Base-by-base conservation (phyloP, 2,888 invertebrate species). In the Nemotelus pantherinus region DNA sequence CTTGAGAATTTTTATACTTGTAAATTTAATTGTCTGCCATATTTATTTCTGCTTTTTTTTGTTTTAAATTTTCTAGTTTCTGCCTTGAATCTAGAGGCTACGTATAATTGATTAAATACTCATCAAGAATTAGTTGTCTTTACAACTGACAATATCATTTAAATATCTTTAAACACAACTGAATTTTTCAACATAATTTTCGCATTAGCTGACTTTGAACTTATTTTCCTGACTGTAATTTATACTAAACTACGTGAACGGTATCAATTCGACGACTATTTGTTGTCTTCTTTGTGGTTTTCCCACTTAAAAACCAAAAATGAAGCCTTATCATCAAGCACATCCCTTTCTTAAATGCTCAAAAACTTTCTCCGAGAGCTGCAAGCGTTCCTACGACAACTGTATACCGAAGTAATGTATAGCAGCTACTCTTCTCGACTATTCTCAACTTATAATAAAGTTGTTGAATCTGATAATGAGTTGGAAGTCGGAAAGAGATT, bases 381-480 rank as follows among this genome's bases (percentile, higher is more conserved):
- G 39, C 3, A 65, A 65, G 65, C 48, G 55, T 10, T 63, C 63
- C 25, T 53, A 9, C 6, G 53, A 10, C 53, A 39, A 41, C 43
- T 39, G 57, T 57, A 25, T 58, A 7, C 68, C 53, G 50, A 10
- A 39, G 10, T 67, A 41, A 57, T 43, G 43, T 7, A 71, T 43
- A 44, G 44, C 2, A n/a, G 55, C 43, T 55, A 43, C 55, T n/a
- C 5, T 55, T 55, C 25, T 57, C 9, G 9, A 55, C 55, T 4
- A 74, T 58, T 64, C 64, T 57, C 47, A 79, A 79, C 63, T 79
- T 77, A 77, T 79, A 79, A 77, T 79, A 77, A 79, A 77, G 75
- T 79, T 79, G 79, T 77, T 77, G 77, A 79, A 77, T 79, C 79
- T 77, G 79, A 79, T 79, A 79, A 79, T 77, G 75, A 78, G 71